Base-by-base conservation (phyloP, 2,888 invertebrate species). In the Myopa testacea region DNA sequence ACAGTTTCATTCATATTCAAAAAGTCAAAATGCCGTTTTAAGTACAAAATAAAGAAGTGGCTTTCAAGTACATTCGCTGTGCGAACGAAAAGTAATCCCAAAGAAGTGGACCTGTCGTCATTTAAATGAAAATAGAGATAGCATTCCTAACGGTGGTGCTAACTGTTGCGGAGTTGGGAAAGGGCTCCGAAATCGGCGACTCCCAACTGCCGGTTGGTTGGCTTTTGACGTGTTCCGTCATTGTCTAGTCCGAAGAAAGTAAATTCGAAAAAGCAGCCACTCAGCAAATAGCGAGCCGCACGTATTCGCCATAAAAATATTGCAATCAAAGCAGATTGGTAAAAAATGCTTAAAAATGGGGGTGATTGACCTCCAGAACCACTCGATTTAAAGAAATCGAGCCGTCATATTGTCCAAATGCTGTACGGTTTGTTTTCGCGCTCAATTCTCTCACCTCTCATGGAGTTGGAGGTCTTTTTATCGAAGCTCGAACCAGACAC, bases 391-490 rank as follows among this genome's bases (percentile, higher is more conserved):
- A 63, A 26, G 1, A 34, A 63, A 63, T 37, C 34, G 37, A 34
- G n/a, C n/a, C 14, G 40, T 38, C 4, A 14, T n/a, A 37, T 40
- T 12, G 5, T 40, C 40, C 38, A 40, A 34, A 67, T 8, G 67
- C 37, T 8, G 63, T 65, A 37, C 10, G 50, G 71, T 19, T 14
- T 8, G n/a, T 19, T 14, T 6, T 26, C 16, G 37, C 26, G n/a
- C 14, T 6, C 19, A 19, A 58, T 26, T 58, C 73, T 79, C 80
- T 81, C 79, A 85, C 85, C 85, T 85, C 85, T 80, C 80, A 85
- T 85, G 65, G 85, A 85, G 81, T 84, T 85, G 75, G 84, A 84
- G 81, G 83, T 82, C 82, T 84, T 85, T 82, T 84, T 84, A 76
- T 85, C 84, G 80, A 82, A 82, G 78, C 83, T 7, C 26, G 16